Percentiles rank a stretch among this genome's conserved stretches.
phyloP scores from a whole-genome alignment of 2,797 vertebrate genomes.

The Pseudocheirus occidentalis region DNA sequence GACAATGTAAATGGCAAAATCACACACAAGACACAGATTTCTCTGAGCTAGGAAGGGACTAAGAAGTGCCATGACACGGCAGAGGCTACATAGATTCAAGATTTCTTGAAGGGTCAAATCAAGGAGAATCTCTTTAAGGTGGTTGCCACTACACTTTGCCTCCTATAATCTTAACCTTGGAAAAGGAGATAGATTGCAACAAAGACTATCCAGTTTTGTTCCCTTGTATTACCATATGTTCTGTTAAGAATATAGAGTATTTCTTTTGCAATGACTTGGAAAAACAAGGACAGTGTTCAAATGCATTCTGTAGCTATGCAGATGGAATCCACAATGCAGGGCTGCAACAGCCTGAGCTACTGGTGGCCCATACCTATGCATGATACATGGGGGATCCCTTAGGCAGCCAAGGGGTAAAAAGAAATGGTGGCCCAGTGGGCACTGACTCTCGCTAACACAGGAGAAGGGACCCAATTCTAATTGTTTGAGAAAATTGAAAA shows the following conservation, averaged over 20 bases:
- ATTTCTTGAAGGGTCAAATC: conserved; percentile 95
- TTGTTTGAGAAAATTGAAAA: conserved; percentile 92
- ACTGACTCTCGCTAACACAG: conserved; percentile 91
- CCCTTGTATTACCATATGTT: conserved; percentile 93
- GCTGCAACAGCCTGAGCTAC: conserved; percentile 89
- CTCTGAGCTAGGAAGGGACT: conserved; percentile 95
- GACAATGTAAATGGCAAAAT: background rate
- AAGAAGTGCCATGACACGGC: conserved; percentile 95
- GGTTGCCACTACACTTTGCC: conserved; percentile 93
- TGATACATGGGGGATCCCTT: conserved; percentile 99
- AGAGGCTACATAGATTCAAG: conserved; percentile 95
- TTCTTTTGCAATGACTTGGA: conserved; percentile 94
- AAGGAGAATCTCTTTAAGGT: conserved; percentile 95
- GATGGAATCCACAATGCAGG: conserved; percentile 93
- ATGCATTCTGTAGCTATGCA: conserved; percentile 90
- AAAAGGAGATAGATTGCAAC: conserved; percentile 96
- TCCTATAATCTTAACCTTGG: conserved; percentile 92
- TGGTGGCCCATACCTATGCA: conserved; percentile 94
- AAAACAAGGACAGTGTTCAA: conserved; percentile 87
- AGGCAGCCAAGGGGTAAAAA: conserved; percentile 95
- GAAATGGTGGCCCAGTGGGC: conserved; percentile 93
- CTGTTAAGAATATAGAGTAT: conserved; percentile 91
- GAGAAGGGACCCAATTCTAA: conserved; percentile 95
- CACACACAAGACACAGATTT: conserved; percentile 89
- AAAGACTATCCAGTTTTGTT: conserved; percentile 91